Evolutionary conservation across 1,140 invertebrate genomes (phyloP), one percentile per base, ranked within the genome.

Genomic region (Mizuhopecten yessoensis): DNA sequence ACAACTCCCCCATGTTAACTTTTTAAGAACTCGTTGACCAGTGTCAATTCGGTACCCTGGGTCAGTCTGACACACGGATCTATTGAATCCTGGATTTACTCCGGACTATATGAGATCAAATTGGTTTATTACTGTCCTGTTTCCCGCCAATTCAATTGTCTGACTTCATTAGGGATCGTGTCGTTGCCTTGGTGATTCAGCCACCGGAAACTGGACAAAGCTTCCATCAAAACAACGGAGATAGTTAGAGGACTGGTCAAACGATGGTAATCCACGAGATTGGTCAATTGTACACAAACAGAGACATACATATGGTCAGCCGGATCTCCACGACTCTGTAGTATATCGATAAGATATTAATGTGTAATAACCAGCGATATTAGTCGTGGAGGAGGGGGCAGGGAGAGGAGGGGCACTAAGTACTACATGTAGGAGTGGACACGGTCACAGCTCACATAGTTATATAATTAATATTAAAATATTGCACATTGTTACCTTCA

Each of bases 231-330:
- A 75, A 75, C 57, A 75, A 2, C 45, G 20, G 45, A 49, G 57
- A 75, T 75, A 75, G 29, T 1, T 5, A 75, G 57, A 17, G 57
- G 2, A 75, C 23, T 75, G 57, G 57, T 75, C 57, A 75, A 75
- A 75, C 23, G 57, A n/a, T 75, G n/a, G 5, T 75, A 29, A 75
- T 75, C 57, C 57, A 29, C n/a, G 23, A 29, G 57, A 75, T 75
- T 75, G 57, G 57, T 75, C 57, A 29, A 75, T n/a, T 75, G 57
- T n/a, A 75, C 57, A 75, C 9, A n/a, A 29, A 75, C 17, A 29
- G n/a, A 75, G 20, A 75, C 29, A 45, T 75, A n/a, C 57, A 75
- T 75, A 75, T 75, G 57, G 57, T 75, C 57, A 75, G 57, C 11
- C 3, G 23, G 57, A 75, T 75, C 29, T 75, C 23, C 45, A 9